Percentiles rank a stretch among this genome's conserved stretches.
Conservation (phyloP, 2,797 vertebrate genomes). For the Semotilus atromaculatus region DNA sequence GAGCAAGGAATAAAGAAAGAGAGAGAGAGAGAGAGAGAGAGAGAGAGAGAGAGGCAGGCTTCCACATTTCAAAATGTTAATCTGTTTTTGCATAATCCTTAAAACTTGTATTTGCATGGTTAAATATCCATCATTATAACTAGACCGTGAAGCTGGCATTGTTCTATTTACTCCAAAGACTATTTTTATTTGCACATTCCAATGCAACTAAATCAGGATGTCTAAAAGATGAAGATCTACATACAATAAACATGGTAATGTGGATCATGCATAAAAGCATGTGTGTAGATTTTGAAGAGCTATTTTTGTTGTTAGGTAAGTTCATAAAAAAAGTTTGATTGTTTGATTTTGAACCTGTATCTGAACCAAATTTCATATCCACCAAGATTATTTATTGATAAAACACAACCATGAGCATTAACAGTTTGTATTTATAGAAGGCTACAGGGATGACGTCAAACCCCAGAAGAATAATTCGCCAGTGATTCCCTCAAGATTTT, state of each 20-base stretch:
- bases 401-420: neutral
- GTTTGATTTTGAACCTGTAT: neutral
- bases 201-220: conserved; percentile 23
- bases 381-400: neutral
- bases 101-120: conserved; percentile 57
- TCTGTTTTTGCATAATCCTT: conserved; percentile 59
- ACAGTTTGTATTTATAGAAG: neutral
- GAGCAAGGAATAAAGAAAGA: neutral
- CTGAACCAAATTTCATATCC: neutral
- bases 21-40: neutral
- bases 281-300: neutral
- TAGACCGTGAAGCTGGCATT: conserved; percentile 35
- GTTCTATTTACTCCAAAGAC: conserved; percentile 46
- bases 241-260: neutral
- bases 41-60: conserved; percentile 1
- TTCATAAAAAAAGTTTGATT: neutral
- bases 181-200: conserved; percentile 25
- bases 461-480: neutral
- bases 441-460: neutral
- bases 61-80: conserved; percentile 46
- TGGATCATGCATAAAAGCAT: neutral
- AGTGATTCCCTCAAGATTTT: neutral
- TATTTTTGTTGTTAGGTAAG: neutral
- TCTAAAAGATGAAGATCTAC: conserved; percentile 19
- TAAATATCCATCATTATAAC: conserved; percentile 57